A percentile compares a stretch with the other conserved stretches of the same genome.
Conservation (phyloP, 2,888 invertebrate genomes). For the Ormia ochracea region DNA sequence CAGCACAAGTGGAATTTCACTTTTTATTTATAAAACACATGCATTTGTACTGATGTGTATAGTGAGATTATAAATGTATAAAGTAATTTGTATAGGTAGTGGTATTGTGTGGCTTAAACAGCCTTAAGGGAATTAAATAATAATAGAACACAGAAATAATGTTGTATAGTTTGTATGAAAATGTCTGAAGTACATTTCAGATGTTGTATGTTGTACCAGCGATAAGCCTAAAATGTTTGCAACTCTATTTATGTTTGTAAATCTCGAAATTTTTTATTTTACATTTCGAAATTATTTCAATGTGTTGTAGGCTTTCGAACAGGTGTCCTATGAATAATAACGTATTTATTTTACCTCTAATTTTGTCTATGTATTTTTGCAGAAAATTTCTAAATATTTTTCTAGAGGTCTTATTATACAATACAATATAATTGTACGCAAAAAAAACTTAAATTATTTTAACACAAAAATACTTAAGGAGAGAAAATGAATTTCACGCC, state of each 20-base stretch:
- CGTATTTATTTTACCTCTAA: not conserved
- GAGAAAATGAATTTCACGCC: constrained; percentile 89
- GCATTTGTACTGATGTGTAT: not conserved
- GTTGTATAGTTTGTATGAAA: not conserved
- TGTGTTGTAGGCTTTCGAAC: no score
- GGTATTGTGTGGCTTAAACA: constrained; percentile 2
- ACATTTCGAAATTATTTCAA: not conserved
- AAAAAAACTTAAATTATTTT: constrained; percentile 30
- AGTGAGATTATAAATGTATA: not conserved
- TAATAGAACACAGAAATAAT: not conserved
- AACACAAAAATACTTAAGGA: constrained; percentile 52
- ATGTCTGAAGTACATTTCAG: constrained; percentile 26
- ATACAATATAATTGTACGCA: constrained; percentile 32
- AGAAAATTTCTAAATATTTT: constrained; percentile 51
- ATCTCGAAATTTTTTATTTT: constrained; percentile 12
- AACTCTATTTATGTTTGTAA: constrained; percentile 54
- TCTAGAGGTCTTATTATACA: constrained; percentile 33
- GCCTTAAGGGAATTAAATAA: constrained; percentile 46
- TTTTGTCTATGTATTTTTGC: constrained; percentile 17
- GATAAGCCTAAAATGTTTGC: not conserved
- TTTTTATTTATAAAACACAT: constrained; percentile 58
- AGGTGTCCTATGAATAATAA: no score
- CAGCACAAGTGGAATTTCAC: constrained; percentile 47
- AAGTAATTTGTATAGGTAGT: not conserved
- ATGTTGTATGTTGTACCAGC: not conserved